Base-by-base conservation (phyloP, 2,888 invertebrate species). In the Plutella xylostella region DNA sequence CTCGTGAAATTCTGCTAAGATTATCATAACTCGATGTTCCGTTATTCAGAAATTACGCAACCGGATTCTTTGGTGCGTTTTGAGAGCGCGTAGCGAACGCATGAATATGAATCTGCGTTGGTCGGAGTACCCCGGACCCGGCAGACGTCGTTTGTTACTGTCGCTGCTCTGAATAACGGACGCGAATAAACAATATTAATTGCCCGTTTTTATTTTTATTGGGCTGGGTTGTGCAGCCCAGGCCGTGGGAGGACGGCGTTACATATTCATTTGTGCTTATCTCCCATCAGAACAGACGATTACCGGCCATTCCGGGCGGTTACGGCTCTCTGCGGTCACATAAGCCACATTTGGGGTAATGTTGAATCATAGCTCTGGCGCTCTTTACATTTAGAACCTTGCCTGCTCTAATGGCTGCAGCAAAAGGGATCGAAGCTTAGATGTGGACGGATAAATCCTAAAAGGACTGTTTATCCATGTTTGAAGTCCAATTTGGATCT, bases 21-120 rank as follows among this genome's bases (percentile, higher is more conserved):
- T 82, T 79, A 79, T 68, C 82, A 82, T 82, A 80, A 82, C 82
- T 77, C 72, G 82, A 77, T 63, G 74, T 75, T 66, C 82, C 82
- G 80, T 80, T 82, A 79, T 63, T 65, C 70, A 73, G 73, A 75
- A 72, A 77, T 78, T 75, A 76, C 72, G 73, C 73, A 77, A 79
- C 75, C 75, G 73, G 75, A 68, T 72, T 72, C 58, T 66, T 62
- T 58, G 48, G 53, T 48, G 48, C 47, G 55, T 51, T 49, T 45
- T 47, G 31, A 43, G 44, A 42, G 45, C 31, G 19, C n/a, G 15
- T 25, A 40, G 34, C 45, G n/a, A 42, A 42, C 11, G 17, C 30
- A 31, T 42, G 30, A 42, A 42, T 31, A 42, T 42, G 42, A 31
- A 31, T 31, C 39, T 15, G 18, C 19, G 38, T 20, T 34, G 15